Evolutionary conservation across 2,113 vertebrate genomes (phyloP).

Genomic region (Axis porcinus): DNA sequence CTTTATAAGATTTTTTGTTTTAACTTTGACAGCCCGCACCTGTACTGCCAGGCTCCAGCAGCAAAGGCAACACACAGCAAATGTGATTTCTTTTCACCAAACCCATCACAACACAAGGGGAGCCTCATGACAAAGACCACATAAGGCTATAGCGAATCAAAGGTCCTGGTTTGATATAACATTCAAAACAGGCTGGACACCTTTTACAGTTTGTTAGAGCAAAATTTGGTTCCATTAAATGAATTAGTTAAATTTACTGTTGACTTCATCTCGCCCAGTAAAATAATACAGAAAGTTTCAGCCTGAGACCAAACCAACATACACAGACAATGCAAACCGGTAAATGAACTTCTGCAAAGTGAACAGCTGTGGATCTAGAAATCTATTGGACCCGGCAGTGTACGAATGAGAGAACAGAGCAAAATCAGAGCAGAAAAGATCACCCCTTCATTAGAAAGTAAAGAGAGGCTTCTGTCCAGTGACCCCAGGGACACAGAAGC

Average conservation of each 20-base stretch:
- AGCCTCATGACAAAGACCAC: background rate
- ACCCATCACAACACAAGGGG: background rate
- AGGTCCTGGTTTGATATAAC: background rate
- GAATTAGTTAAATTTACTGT: background rate
- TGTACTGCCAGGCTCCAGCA: background rate
- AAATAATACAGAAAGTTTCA: background rate
- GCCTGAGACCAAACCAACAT: background rate
- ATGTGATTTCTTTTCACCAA: background rate
- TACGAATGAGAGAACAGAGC: background rate
- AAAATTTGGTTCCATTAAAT: background rate
- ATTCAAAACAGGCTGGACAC: background rate
- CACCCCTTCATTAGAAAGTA: background rate
- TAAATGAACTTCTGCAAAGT: background rate
- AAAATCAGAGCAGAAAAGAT: background rate
- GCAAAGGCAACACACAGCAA: background rate
- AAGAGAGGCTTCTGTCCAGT: background rate
- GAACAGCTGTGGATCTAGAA: background rate
- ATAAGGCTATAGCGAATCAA: background rate
- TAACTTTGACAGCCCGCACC: background rate
- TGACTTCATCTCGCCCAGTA: background rate
- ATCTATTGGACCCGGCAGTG: fast-evolving
- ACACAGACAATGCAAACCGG: background rate
- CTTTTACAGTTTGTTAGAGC: background rate
- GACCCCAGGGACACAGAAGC: background rate
- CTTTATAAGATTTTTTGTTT: background rate